phyloP scores from a whole-genome alignment of 2,888 invertebrate genomes.

The Spialia ferax region DNA sequence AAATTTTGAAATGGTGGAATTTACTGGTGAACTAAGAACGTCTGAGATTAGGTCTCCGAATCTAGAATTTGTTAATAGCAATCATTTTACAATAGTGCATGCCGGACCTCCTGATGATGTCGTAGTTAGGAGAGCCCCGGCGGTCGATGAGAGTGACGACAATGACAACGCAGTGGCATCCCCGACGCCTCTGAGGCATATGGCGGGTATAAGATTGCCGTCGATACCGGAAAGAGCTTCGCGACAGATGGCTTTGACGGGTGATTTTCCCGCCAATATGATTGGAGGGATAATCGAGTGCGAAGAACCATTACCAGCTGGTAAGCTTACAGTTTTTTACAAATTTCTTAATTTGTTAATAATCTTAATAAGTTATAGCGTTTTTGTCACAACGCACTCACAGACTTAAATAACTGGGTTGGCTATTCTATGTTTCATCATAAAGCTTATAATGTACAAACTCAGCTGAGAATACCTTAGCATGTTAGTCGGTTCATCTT shows the following conservation, averaged over 20 bases:
- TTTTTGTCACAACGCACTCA: neutral
- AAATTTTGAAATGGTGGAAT: constrained; percentile 81
- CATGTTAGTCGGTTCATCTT: too few species aligned
- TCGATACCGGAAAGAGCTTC: constrained; percentile 92
- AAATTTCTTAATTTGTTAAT: neutral
- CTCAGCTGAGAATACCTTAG: too few species aligned
- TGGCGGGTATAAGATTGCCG: constrained; percentile 91
- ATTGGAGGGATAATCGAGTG: constrained; percentile 87
- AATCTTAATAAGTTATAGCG: neutral
- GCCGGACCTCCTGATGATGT: constrained; percentile 82
- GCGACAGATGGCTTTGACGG: constrained; percentile 83
- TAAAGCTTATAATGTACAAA: too few species aligned
- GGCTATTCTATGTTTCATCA: neutral
- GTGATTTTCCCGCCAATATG: constrained; percentile 85
- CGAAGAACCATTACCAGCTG: constrained; percentile 95
- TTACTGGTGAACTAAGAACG: constrained; percentile 79
- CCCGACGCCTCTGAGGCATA: constrained; percentile 88
- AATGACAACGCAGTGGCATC: constrained; percentile 83
- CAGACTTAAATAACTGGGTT: neutral
- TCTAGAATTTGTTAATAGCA: constrained; percentile 85
- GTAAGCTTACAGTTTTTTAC: constrained; percentile 81
- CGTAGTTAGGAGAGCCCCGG: constrained; percentile 77
- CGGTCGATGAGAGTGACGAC: constrained; percentile 73
- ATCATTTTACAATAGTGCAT: constrained; percentile 85
- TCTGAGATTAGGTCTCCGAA: constrained; percentile 85